Percentiles rank a stretch among this genome's conserved stretches.
Evolutionary conservation across 2,113 vertebrate species (phyloP).

Genomic region (Brienomyrus brachyistius): DNA sequence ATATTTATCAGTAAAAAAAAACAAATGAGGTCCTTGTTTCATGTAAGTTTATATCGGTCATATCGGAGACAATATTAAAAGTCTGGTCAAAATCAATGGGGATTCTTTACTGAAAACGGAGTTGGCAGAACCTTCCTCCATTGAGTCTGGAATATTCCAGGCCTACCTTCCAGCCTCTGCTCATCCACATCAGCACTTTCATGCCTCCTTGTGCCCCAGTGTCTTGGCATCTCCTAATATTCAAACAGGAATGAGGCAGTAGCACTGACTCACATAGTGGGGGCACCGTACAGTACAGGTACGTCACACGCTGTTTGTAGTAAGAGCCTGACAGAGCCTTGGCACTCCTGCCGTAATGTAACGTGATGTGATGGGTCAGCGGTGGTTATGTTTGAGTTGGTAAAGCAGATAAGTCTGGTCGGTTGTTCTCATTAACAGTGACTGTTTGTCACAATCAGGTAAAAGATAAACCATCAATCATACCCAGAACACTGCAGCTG

Average conservation of each 20-base stretch:
- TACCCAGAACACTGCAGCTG: neutral
- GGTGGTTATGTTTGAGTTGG: neutral
- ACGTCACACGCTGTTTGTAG: neutral
- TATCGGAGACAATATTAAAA: neutral
- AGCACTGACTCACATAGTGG: no score
- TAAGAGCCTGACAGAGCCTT: neutral
- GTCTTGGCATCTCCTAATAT: neutral
- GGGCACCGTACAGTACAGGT: neutral
- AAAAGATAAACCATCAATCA: neutral
- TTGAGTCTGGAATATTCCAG: neutral
- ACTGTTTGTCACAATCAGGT: neutral
- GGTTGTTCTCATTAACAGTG: constrained; percentile 12
- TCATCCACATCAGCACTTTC: neutral
- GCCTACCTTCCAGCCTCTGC: neutral
- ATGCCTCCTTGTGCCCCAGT: neutral
- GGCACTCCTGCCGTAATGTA: neutral
- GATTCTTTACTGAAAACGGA: neutral
- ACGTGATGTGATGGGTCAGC: neutral
- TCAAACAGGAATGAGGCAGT: neutral
- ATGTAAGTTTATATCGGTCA: neutral
- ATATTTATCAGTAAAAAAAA: neutral
- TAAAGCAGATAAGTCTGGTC: neutral
- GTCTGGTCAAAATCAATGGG: neutral
- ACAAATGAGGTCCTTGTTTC: neutral
- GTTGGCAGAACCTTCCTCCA: neutral